These are phyloP conservation scores for Sialia sialis DNA, from an alignment of 2,113 vertebrate species.

Conservation along the genomic window DNA sequence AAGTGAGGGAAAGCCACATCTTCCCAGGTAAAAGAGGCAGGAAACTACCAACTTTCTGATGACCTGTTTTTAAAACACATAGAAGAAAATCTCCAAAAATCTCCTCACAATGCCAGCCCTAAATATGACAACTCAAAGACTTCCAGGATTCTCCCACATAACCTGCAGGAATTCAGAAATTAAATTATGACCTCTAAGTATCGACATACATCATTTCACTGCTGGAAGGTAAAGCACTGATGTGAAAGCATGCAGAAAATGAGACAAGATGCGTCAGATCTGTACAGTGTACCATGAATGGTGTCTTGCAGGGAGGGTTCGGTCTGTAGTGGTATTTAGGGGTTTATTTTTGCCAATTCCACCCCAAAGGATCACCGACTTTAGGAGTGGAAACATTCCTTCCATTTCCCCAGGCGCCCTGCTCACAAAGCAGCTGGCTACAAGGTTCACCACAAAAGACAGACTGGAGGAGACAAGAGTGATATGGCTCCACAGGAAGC, in stretches of 20 bases:
- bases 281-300: neutral
- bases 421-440: constrained; percentile 29
- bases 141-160: neutral
- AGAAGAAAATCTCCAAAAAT: neutral
- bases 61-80: neutral
- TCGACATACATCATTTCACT: neutral
- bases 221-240: neutral
- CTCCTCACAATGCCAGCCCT: neutral
- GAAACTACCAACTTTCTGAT: neutral
- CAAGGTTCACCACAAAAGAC: neutral
- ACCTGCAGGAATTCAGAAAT: neutral
- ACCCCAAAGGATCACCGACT: constrained; percentile 33
- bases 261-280: neutral
- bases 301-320: neutral
- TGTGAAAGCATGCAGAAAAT: neutral
- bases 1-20: neutral
- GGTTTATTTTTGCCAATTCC: constrained; percentile 43
- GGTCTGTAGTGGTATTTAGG: neutral
- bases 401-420: constrained; percentile 31
- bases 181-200: neutral
- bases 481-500: neutral
- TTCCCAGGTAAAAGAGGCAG: neutral
- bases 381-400: constrained; percentile 51
- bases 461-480: neutral
- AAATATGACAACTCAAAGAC: neutral